Evolutionary conservation across 2,888 invertebrate genomes (phyloP).

Genomic region (Shargacucullia verbasci): DNA sequence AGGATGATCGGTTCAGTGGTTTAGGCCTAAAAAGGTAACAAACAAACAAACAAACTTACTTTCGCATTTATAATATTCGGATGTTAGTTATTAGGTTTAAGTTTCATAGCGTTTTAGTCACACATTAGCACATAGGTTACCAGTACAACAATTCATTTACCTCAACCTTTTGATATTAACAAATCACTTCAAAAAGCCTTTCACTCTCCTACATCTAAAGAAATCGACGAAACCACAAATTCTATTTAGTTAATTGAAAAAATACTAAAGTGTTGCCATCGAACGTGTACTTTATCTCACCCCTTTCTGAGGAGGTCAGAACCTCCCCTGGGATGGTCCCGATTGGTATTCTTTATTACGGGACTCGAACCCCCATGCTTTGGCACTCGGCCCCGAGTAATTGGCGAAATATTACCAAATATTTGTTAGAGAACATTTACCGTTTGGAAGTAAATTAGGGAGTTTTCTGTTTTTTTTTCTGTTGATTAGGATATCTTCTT

Average conservation of each 20-base stretch:
- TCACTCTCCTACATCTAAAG: constrained; percentile 26
- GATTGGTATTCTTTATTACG: constrained; percentile 80
- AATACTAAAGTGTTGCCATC: constrained; percentile 69
- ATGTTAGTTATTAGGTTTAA: no score
- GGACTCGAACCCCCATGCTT: constrained; percentile 63
- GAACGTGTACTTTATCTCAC: constrained; percentile 62
- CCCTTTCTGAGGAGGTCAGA: constrained; percentile 77
- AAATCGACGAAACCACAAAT: constrained; percentile 53
- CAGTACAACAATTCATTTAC: constrained; percentile 31
- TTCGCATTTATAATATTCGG: no score
- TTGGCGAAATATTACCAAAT: constrained; percentile 73
- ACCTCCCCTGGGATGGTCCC: constrained; percentile 67
- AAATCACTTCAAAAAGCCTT: constrained; percentile 38
- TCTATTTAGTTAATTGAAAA: constrained; percentile 75
- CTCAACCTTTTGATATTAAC: constrained; percentile 10
- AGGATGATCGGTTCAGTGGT: no score
- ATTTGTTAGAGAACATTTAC: constrained; percentile 55
- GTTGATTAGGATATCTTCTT: not conserved
- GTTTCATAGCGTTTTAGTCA: no score
- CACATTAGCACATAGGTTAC: not conserved
- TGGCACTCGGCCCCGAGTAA: constrained; percentile 70
- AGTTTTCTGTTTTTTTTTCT: constrained; percentile 31
- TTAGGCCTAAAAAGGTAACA: no score
- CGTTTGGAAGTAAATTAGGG: constrained; percentile 53
- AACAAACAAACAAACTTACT: no score